A percentile compares a stretch with the other conserved stretches of the same genome.
Conservation (phyloP, 2,113 vertebrate genomes). For the Brachirus orientalis region DNA sequence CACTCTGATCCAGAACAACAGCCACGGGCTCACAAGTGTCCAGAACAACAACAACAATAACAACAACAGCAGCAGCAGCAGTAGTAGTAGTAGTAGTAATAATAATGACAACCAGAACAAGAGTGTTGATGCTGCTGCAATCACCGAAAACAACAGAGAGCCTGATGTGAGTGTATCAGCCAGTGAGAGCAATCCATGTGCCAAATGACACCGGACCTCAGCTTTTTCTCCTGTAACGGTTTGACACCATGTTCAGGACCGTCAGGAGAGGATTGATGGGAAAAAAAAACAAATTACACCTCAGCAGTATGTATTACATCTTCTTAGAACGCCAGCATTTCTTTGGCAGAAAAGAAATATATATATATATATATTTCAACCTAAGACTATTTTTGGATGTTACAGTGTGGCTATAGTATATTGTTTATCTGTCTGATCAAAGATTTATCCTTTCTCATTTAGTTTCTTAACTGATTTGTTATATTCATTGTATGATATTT, state of each 20-base stretch:
- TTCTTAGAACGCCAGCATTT: constrained; percentile 75
- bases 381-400: constrained; percentile 87
- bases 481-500: constrained; percentile 77
- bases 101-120: constrained; percentile 45
- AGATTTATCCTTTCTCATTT: constrained; percentile 86
- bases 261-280: constrained; percentile 40
- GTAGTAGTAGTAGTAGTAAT: neutral
- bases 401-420: constrained; percentile 85
- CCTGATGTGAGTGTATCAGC: constrained; percentile 12
- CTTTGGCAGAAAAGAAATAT: constrained; percentile 77
- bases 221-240: constrained; percentile 70
- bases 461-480: constrained; percentile 84
- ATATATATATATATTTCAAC: constrained; percentile 82
- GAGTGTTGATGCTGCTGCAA: neutral
- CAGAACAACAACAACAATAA: constrained; percentile 80
- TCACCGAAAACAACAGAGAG: constrained; percentile 23
- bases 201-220: constrained; percentile 80
- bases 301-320: constrained; percentile 85
- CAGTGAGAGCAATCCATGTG: constrained; percentile 66
- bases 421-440: constrained; percentile 87
- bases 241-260: constrained; percentile 72
- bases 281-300: constrained; percentile 79
- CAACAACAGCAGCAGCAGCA: constrained; percentile 24
- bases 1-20: constrained; percentile 86
- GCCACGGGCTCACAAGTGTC: constrained; percentile 80